phyloP scores from a whole-genome alignment of 1,140 invertebrate genomes.

The Cotesia typhae region DNA sequence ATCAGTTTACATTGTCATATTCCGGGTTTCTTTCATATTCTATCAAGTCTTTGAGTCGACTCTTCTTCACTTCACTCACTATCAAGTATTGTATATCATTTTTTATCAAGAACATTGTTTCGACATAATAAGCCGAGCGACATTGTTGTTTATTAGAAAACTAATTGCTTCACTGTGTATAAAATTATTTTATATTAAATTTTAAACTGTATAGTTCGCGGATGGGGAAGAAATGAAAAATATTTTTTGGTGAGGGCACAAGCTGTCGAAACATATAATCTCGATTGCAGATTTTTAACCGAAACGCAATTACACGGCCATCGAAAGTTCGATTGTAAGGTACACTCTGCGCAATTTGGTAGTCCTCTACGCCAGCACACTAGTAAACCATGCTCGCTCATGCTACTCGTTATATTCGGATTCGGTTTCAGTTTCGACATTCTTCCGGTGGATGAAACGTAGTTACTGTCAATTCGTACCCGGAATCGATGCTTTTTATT shows the following conservation, averaged over 20 bases:
- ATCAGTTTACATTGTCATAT: conserved; percentile 32
- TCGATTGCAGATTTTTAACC: conserved; percentile 40
- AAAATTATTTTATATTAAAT: no score
- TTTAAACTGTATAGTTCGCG: no score
- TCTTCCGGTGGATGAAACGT: conserved; percentile 26
- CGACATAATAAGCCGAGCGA: no score
- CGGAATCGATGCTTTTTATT: conserved; percentile 15
- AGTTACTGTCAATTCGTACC: conserved; percentile 28
- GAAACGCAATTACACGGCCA: conserved; percentile 40
- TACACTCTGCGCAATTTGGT: conserved; percentile 31
- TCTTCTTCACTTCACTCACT: not conserved
- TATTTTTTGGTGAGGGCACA: conserved; percentile 8
- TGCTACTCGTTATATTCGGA: conserved; percentile 37
- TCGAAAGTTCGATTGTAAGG: conserved; percentile 39
- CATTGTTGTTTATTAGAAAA: no score
- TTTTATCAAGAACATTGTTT: no score
- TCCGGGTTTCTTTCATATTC: not conserved
- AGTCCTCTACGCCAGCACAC: not conserved
- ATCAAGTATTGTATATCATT: no score
- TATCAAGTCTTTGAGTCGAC: not conserved
- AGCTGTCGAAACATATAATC: conserved; percentile 38
- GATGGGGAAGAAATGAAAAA: no score
- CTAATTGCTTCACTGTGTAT: no score
- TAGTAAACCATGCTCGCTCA: conserved; percentile 29
- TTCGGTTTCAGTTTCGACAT: conserved; percentile 31